Base-by-base conservation (phyloP, 2,888 invertebrate genomes). In the Agonum fuliginosum region DNA sequence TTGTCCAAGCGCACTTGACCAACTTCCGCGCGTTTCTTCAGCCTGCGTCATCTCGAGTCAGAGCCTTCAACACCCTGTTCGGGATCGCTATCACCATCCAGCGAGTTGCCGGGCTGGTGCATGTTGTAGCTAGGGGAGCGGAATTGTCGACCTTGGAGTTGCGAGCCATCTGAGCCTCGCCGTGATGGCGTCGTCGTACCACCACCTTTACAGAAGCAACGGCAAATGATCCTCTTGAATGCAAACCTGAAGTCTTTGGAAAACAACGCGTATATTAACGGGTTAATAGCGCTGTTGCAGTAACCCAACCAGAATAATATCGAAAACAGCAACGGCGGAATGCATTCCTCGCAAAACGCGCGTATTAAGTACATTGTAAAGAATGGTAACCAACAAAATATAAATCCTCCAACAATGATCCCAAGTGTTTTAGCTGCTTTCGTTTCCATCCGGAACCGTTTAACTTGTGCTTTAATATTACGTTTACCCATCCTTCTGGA, bases 261-360 rank as follows among this genome's bases (percentile, higher is more conserved):
- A 88, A 97, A 97, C 78, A 97, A 89, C 3, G 97, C 97, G 87
- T 98, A 98, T 80, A 98, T 97, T 85, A 96, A 92, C 0, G 98
- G 98, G 86, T 98, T 98, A 81, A 98, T 94, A 2, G 97, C 98
- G 0, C 97, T 97, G 87, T 98, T 98, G 88, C 97, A 97, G 88
- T 98, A 98, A 0, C 98, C 99, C 79, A 99, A 90, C 98, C 98
- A 99, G 88, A 98, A 98, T 17, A 97, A 91, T 24, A 98, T 91
- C 8, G 96, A 95, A 88, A 97, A 97, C 75, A 97, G 89, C 77
- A 96, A 88, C 0, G 93, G 93, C 80, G 94, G 93, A 41, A 97
- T 95, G 86, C 97, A 97, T 79, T 93, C 91, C 48, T 91, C 92
- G 85, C 95, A 96, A 86, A 96, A 97, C 0, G 97, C 97, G 8